These are phyloP conservation scores for Megaceryle torquata DNA, from an alignment of 2,113 vertebrate species.

Conservation along the genomic window DNA sequence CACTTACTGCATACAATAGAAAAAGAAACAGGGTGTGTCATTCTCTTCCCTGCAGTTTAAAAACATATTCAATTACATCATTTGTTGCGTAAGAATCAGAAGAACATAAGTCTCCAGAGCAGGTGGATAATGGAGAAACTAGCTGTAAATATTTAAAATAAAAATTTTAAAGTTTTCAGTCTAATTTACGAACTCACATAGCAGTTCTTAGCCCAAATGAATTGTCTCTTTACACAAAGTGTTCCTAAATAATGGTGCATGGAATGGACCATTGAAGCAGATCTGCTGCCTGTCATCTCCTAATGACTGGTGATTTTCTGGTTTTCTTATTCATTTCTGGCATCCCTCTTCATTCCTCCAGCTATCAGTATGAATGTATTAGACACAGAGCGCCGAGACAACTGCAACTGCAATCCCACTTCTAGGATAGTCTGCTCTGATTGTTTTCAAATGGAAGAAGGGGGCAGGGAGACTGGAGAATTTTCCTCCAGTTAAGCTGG, in stretches of 20 bases:
- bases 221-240: background rate
- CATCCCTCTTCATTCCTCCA: background rate
- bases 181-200: background rate
- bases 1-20: background rate
- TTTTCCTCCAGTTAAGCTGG: background rate
- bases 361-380: background rate
- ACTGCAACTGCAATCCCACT: background rate
- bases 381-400: background rate
- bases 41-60: background rate
- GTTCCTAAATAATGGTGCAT: slow-evolving; percentile 11
- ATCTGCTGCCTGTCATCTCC: slow-evolving; percentile 32
- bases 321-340: background rate
- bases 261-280: background rate
- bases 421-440: background rate
- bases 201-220: background rate
- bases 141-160: slow-evolving; percentile 22
- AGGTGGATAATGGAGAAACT: background rate
- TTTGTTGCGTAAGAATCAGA: background rate
- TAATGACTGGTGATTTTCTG: slow-evolving; percentile 30
- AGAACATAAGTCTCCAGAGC: background rate
- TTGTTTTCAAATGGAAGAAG: background rate
- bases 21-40: background rate
- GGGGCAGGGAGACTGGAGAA: background rate
- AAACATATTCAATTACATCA: background rate
- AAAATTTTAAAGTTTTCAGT: background rate